phyloP scores from a whole-genome alignment of 2,888 invertebrate species.

The Adineta ricciae region DNA sequence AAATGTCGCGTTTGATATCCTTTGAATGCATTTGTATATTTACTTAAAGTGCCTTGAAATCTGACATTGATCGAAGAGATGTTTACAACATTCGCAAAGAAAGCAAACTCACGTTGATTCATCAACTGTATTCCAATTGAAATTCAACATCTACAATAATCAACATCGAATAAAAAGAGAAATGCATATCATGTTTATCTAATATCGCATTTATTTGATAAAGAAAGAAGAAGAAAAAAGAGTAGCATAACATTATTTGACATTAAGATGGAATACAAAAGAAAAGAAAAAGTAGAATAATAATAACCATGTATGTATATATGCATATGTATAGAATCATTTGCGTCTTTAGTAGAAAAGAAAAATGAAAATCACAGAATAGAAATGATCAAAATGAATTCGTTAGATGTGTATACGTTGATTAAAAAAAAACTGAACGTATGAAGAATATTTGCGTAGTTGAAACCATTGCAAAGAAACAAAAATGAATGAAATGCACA shows the following conservation, averaged over 20 bases:
- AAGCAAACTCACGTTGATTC: neutral
- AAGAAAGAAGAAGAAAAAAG: neutral
- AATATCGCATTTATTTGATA: neutral
- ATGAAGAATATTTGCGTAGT: neutral
- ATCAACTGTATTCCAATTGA: conserved; percentile 7
- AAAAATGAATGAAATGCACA: neutral
- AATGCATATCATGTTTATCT: neutral
- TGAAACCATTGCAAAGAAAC: neutral
- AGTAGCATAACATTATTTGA: neutral
- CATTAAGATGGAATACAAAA: neutral
- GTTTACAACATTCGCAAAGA: neutral
- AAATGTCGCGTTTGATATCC: neutral
- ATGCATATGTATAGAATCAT: no score
- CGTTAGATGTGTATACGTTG: neutral
- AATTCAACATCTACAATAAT: neutral
- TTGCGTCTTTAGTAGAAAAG: neutral
- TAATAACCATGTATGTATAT: no score
- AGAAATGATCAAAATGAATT: neutral
- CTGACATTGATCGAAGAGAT: neutral
- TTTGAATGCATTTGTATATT: conserved; percentile 14
- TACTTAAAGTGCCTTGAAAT: neutral
- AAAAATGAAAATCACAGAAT: conserved; percentile 5
- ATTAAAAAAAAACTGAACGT: no score
- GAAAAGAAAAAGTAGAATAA: neutral
- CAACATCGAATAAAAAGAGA: neutral